phyloP scores from a whole-genome alignment of 2,888 invertebrate genomes.

The Asteroscopus sphinx region DNA sequence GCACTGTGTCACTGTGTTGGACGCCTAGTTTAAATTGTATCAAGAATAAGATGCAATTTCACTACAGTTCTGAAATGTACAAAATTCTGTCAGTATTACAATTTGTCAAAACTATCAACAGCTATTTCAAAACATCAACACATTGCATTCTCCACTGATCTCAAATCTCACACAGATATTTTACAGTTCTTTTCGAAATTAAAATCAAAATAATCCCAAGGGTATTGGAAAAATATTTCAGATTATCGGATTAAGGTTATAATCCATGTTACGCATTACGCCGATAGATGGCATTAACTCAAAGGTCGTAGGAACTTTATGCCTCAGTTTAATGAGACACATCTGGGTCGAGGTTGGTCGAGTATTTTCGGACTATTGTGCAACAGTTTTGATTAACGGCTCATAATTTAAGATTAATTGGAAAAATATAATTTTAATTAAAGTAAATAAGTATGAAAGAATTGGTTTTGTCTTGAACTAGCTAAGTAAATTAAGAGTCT shows the following conservation, averaged over 20 bases:
- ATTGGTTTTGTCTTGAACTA: no score
- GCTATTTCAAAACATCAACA: background rate
- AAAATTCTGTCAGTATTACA: no score
- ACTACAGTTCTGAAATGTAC: no score
- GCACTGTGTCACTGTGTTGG: no score
- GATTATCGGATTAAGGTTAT: conserved; percentile 1
- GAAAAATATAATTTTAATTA: conserved; percentile 25
- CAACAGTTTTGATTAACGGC: conserved; percentile 70
- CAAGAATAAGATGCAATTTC: no score
- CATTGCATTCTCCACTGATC: conserved; percentile 2
- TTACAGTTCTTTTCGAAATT: conserved; percentile 9
- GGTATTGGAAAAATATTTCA: conserved; percentile 14
- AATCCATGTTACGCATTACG: conserved; percentile 8
- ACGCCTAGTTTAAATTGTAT: no score
- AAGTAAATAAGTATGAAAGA: background rate
- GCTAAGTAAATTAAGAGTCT: no score
- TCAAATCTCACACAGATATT: background rate
- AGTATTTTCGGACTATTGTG: conserved; percentile 82
- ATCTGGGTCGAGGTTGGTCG: conserved; percentile 79
- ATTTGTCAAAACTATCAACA: background rate
- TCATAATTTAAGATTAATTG: conserved; percentile 49
- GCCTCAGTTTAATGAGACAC: conserved; percentile 60
- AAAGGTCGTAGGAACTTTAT: conserved; percentile 61
- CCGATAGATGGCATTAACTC: conserved; percentile 51
- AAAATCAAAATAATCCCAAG: conserved; percentile 19